Conservation (phyloP, 2,888 invertebrate genomes). For the Acanthosepion pharaonis region DNA sequence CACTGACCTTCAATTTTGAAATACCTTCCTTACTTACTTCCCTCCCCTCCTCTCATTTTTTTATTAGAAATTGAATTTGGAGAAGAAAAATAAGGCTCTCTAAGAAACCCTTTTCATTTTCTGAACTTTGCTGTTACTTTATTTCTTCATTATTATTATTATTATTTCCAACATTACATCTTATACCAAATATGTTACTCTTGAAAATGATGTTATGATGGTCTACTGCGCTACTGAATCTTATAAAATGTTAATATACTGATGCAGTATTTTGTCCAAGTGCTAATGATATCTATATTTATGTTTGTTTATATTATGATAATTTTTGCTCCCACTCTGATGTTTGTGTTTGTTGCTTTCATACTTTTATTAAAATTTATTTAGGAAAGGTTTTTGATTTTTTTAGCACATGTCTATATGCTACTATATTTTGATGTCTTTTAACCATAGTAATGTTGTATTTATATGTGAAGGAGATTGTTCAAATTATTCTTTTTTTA, state of each 20-base stretch:
- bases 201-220: not conserved
- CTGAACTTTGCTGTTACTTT: not conserved
- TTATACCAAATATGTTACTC: too few species aligned
- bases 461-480: too few species aligned
- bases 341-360: too few species aligned
- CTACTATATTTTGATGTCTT: too few species aligned
- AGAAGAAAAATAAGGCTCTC: not conserved
- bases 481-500: too few species aligned
- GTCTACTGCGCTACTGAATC: not conserved
- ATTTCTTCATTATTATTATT: not conserved
- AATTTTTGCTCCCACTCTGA: too few species aligned
- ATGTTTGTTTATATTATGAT: not conserved
- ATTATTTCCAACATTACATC: not conserved
- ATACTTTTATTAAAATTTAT: too few species aligned
- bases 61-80: not conserved
- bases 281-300: not conserved
- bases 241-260: not conserved
- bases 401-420: too few species aligned
- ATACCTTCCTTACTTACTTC: not conserved
- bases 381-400: too few species aligned
- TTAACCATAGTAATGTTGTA: too few species aligned
- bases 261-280: not conserved
- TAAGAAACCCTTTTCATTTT: not conserved
- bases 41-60: not conserved
- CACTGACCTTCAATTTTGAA: conserved; percentile 38